Conservation (phyloP, 2,888 invertebrate genomes). For the Ormyrus thymus region DNA sequence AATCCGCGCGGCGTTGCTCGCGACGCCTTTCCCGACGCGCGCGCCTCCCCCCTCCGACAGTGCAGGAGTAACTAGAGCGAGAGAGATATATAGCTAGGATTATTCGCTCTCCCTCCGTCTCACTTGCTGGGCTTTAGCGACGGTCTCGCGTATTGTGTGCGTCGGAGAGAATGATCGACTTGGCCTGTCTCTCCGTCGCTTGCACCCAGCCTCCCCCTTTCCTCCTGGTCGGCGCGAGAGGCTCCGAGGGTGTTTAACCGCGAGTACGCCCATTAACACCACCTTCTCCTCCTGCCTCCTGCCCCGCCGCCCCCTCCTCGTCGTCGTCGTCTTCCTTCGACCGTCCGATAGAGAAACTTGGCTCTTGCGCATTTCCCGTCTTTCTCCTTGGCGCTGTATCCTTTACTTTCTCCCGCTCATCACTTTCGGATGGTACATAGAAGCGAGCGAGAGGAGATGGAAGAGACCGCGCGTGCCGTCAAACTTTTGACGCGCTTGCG, state of each 20-base stretch:
- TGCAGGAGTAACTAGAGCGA: constrained; percentile 29
- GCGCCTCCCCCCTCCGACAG: constrained; percentile 47
- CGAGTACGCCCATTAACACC: constrained; percentile 75
- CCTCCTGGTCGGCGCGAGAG: not conserved
- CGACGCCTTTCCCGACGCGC: constrained; percentile 76
- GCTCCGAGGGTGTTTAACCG: constrained; percentile 73
- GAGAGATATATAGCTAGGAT: constrained; percentile 35
- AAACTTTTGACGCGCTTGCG: constrained; percentile 51
- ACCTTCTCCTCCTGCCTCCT: constrained; percentile 59
- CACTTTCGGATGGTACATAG: constrained; percentile 5
- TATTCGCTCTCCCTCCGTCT: constrained; percentile 36
- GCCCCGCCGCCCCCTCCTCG: constrained; percentile 28
- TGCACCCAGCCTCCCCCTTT: constrained; percentile 2
- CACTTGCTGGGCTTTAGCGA: no score
- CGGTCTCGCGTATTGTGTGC: not conserved
- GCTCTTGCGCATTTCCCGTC: constrained; percentile 4
- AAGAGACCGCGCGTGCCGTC: constrained; percentile 44
- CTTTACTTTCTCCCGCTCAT: constrained; percentile 17
- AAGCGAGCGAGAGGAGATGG: constrained; percentile 27
- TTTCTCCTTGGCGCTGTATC: constrained; percentile 1
- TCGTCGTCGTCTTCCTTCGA: not conserved
- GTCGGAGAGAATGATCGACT: not conserved
- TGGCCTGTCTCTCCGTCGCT: not conserved
- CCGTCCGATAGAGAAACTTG: constrained; percentile 20
- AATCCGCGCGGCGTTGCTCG: constrained; percentile 74